phyloP scores from a whole-genome alignment of 1,140 invertebrate genomes.

The Papilio machaon region DNA sequence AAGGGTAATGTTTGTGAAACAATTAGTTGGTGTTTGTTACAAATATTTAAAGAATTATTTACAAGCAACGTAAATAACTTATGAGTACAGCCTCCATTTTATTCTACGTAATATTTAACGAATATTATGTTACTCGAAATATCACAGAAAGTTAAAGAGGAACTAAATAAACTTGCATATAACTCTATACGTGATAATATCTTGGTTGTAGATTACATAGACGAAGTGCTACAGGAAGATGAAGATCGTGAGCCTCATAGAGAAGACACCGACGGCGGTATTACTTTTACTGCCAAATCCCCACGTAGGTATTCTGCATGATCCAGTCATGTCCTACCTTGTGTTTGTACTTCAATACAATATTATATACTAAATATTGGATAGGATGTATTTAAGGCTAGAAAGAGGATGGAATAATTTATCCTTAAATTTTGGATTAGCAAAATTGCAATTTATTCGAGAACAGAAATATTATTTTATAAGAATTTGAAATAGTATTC shows the following conservation, averaged over 20 bases:
- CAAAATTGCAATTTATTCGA: no score
- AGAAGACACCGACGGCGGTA: conserved; percentile 90
- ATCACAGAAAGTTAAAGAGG: no score
- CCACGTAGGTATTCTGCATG: conserved; percentile 87
- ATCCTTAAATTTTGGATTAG: no score
- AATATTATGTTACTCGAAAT: no score
- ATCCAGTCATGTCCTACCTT: conserved; percentile 50
- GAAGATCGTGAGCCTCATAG: conserved; percentile 83
- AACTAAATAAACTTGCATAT: no score
- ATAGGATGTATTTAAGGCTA: not conserved
- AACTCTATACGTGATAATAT: conserved; percentile 12
- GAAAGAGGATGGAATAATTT: no score
- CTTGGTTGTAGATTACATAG: conserved; percentile 87
- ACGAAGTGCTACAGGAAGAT: conserved; percentile 89
- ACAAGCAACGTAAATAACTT: not conserved
- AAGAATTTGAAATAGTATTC: no score
- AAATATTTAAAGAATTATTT: not conserved
- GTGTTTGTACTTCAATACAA: conserved; percentile 69
- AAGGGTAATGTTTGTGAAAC: not conserved
- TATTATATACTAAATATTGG: conserved; percentile 8
- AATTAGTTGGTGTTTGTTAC: not conserved
- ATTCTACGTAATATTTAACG: no score
- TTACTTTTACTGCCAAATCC: conserved; percentile 92
- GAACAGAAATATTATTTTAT: no score
- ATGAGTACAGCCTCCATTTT: not conserved